phyloP scores from a whole-genome alignment of 2,888 invertebrate genomes.

The Apotomis capreana region DNA sequence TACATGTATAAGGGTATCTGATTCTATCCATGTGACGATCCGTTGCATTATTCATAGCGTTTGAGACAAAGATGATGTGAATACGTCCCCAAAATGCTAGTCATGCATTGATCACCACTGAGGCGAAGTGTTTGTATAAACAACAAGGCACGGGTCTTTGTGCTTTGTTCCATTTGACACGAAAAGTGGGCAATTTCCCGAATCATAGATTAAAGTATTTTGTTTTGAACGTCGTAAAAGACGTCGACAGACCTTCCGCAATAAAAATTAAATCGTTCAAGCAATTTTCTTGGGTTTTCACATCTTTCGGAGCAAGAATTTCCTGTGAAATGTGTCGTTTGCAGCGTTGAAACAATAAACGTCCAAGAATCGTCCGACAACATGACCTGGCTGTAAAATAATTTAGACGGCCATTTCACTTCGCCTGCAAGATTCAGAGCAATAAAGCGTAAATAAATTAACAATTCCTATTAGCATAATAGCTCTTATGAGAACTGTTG shows the following conservation, averaged over 20 bases:
- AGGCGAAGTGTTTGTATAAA: slow-evolving; percentile 55
- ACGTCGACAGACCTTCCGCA: not conserved
- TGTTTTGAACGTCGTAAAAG: not conserved
- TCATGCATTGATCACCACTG: slow-evolving; percentile 67
- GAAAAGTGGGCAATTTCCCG: slow-evolving; percentile 9
- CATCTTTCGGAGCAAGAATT: slow-evolving; percentile 7
- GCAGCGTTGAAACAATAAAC: slow-evolving; percentile 10
- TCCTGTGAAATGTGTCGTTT: slow-evolving; percentile 15
- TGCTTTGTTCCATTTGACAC: slow-evolving; percentile 24
- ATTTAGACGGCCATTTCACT: slow-evolving; percentile 17
- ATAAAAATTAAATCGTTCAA: not conserved
- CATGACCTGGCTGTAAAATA: slow-evolving; percentile 18
- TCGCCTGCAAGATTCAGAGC: slow-evolving; percentile 9
- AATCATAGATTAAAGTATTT: not conserved
- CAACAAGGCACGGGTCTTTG: slow-evolving; percentile 49
- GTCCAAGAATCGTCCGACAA: slow-evolving; percentile 6
- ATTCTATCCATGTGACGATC: slow-evolving; percentile 59
- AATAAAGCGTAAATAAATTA: slow-evolving; percentile 38
- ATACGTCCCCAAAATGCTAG: slow-evolving; percentile 59
- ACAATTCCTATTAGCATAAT: slow-evolving; percentile 37
- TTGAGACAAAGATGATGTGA: slow-evolving; percentile 68
- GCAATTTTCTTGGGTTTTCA: not conserved
- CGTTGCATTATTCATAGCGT: slow-evolving; percentile 73
- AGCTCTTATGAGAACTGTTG: slow-evolving; percentile 39
- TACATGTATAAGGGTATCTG: slow-evolving; percentile 56